Evolutionary conservation across 2,888 invertebrate species (phyloP).

Genomic region (Antitype chi): DNA sequence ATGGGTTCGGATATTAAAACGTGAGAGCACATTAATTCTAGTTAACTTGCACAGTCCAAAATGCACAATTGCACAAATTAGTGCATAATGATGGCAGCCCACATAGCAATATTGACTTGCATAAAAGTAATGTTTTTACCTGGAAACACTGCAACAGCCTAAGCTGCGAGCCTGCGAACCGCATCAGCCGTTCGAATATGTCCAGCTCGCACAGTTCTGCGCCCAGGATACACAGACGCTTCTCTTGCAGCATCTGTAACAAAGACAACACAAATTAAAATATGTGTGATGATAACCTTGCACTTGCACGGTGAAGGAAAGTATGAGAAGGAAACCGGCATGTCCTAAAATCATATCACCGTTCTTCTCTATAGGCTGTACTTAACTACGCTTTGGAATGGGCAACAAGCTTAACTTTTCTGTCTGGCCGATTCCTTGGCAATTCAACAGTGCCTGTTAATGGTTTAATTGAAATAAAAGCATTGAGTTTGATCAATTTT

Average conservation of each 20-base stretch:
- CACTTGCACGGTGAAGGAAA: neutral
- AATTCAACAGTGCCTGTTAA: neutral
- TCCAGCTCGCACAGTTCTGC: conserved; percentile 93
- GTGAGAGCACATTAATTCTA: neutral
- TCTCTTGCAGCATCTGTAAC: conserved; percentile 93
- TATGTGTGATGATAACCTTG: neutral
- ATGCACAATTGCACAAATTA: neutral
- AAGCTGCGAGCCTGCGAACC: conserved; percentile 92
- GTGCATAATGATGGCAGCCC: no score
- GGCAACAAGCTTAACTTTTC: neutral
- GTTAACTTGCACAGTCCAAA: neutral
- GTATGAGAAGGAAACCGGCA: neutral
- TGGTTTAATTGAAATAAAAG: neutral
- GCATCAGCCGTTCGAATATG: conserved; percentile 93
- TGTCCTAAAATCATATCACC: neutral
- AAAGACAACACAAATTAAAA: conserved; percentile 49
- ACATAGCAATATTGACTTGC: neutral
- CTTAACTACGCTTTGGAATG: neutral
- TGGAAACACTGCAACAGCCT: conserved; percentile 94
- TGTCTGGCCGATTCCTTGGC: no score
- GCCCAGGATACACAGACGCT: conserved; percentile 92
- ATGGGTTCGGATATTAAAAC: neutral
- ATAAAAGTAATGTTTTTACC: conserved; percentile 72
- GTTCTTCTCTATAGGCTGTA: neutral
- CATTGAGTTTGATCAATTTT: neutral